Evolutionary conservation across 37 sponge, comb jelly and placozoan genomes (phyloP).

Genomic region (Halichondria panicea): DNA sequence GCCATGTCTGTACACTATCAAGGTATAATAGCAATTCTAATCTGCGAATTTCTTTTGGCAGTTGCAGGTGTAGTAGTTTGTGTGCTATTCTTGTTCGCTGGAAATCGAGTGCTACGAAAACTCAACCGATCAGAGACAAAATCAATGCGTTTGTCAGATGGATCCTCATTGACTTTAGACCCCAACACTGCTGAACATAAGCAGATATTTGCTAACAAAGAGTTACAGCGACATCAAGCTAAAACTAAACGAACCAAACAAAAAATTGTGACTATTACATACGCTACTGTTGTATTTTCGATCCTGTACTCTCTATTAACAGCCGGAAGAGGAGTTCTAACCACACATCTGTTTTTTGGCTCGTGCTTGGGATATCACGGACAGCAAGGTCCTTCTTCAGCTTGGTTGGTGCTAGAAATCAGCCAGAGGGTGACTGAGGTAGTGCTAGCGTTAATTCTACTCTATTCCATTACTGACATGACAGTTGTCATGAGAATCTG

Average conservation of each 20-base stretch:
- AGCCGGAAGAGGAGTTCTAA: background rate
- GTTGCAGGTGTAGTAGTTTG: conserved; percentile 48
- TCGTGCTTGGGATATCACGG: conserved; percentile 13
- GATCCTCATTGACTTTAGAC: too few relatives aligned
- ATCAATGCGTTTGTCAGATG: background rate
- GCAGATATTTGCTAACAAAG: background rate
- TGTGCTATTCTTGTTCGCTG: conserved; percentile 33
- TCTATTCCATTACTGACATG: conserved; percentile 45
- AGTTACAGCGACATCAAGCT: conserved; percentile 7
- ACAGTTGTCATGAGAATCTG: background rate
- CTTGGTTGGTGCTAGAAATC: conserved; percentile 8
- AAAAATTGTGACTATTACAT: conserved; percentile 48
- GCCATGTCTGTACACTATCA: conserved; percentile 5
- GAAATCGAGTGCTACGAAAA: conserved; percentile 8
- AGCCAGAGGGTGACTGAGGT: background rate
- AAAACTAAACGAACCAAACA: conserved; percentile 1
- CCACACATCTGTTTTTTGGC: background rate
- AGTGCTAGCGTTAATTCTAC: conserved; percentile 5
- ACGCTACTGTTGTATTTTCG: conserved; percentile 19
- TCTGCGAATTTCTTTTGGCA: conserved; percentile 31
- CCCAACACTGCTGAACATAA: background rate
- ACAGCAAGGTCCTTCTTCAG: background rate
- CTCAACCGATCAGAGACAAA: background rate
- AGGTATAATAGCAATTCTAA: conserved; percentile 18
- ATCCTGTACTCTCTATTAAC: conserved; percentile 34